Evolutionary conservation across 2,888 invertebrate species (phyloP).

Genomic region (Charanyca ferruginea): DNA sequence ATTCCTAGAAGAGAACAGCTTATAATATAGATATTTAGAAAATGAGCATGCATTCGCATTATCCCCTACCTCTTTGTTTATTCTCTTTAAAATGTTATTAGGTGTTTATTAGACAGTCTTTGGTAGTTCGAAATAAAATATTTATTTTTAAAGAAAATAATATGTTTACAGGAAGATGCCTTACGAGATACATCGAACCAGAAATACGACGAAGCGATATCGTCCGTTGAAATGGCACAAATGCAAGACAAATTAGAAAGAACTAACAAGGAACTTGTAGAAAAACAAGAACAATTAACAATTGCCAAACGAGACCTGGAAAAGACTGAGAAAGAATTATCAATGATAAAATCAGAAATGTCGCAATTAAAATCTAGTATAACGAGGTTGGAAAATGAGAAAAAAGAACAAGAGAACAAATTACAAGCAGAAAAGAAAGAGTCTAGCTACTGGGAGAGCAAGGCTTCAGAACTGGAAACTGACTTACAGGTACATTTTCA

Average conservation of each 20-base stretch:
- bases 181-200: conserved; percentile 85
- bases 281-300: conserved; percentile 81
- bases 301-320: conserved; percentile 78
- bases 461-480: conserved; percentile 91
- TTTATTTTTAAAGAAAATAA: not conserved
- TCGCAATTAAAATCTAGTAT: conserved; percentile 84
- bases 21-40: conserved; percentile 22
- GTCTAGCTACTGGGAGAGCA: conserved; percentile 92
- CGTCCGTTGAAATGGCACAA: conserved; percentile 88
- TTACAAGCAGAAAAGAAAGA: conserved; percentile 92
- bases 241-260: conserved; percentile 86
- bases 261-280: conserved; percentile 77
- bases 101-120: not conserved
- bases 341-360: conserved; percentile 83
- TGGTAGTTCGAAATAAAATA: not conserved
- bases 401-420: conserved; percentile 92
- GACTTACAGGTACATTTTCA: conserved; percentile 88
- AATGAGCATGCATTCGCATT: conserved; percentile 41
- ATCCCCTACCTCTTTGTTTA: conserved; percentile 14
- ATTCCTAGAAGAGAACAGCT: conserved; percentile 18
- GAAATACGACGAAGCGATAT: conserved; percentile 87
- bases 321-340: conserved; percentile 87
- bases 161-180: conserved; percentile 81
- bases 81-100: not conserved
- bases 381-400: conserved; percentile 86